These are phyloP conservation scores for Iselma pallidipennis DNA, from an alignment of 2,888 invertebrate genomes.

Conservation along the genomic window DNA sequence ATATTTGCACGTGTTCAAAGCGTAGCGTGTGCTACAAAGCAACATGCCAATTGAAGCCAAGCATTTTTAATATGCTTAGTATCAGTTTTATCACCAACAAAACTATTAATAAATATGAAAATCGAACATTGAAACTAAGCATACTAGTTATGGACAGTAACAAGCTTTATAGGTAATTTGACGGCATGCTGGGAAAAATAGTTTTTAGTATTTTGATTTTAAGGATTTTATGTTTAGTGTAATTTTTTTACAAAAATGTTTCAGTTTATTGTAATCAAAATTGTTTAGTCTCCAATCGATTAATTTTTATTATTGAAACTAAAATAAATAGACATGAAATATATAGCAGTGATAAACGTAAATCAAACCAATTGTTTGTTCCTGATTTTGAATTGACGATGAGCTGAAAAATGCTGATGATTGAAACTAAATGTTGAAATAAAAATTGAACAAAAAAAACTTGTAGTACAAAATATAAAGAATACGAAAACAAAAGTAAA, in stretches of 20 bases:
- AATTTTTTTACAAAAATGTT: constrained; percentile 49
- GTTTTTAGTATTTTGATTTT: constrained; percentile 49
- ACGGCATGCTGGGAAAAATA: constrained; percentile 43
- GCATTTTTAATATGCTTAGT: constrained; percentile 18
- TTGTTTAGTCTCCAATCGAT: constrained; percentile 37
- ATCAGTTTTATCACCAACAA: constrained; percentile 12
- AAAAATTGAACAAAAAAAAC: background rate
- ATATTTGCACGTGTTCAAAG: constrained; percentile 27
- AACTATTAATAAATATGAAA: background rate
- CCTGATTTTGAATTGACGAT: background rate
- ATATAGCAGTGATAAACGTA: background rate
- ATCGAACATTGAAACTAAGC: background rate
- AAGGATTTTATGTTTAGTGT: constrained; percentile 51
- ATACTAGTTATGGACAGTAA: constrained; percentile 6
- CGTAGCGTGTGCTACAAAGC: constrained; percentile 30
- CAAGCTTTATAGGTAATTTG: constrained; percentile 27
- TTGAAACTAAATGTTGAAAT: too few species aligned
- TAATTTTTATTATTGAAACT: background rate
- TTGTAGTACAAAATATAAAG: background rate
- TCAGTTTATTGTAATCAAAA: constrained; percentile 47
- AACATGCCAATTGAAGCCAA: constrained; percentile 29
- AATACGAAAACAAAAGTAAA: background rate
- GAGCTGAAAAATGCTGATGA: background rate
- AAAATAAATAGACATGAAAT: background rate
- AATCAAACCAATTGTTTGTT: background rate